Evolutionary conservation across 2,797 vertebrate genomes (phyloP).

Genomic region (Myotis findleyi): DNA sequence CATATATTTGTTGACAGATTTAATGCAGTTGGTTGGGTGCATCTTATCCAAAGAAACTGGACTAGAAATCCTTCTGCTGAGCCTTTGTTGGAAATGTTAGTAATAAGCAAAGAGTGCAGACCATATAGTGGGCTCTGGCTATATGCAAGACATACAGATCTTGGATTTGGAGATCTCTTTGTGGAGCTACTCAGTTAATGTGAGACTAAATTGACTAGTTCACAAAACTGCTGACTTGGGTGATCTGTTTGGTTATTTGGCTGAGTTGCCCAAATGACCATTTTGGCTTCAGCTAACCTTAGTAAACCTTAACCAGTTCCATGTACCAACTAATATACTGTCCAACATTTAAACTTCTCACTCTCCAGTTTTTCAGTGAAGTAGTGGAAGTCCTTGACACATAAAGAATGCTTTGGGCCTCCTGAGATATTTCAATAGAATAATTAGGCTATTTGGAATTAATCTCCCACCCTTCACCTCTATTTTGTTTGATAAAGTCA

Average conservation of each 20-base stretch:
- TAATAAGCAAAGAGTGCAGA: not conserved
- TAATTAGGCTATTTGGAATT: slow-evolving; percentile 63
- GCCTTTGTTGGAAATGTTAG: not conserved
- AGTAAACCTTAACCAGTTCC: not conserved
- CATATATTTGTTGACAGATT: not conserved
- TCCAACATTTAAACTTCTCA: not conserved
- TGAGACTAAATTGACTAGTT: not conserved
- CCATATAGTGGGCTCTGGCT: not conserved
- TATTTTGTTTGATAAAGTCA: slow-evolving; percentile 55
- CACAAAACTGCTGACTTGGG: not conserved
- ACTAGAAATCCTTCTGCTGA: not conserved
- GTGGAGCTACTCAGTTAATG: not conserved
- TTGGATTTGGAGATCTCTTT: not conserved
- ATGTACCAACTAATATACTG: not conserved
- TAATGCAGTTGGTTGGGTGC: not conserved
- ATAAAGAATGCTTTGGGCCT: not conserved
- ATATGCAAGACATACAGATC: not conserved
- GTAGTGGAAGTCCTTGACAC: not conserved
- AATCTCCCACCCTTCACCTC: not conserved
- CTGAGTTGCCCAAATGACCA: not conserved
- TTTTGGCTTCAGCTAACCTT: not conserved
- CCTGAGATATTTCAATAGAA: slow-evolving; percentile 15
- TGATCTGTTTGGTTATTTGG: not conserved
- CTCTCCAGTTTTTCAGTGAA: not conserved
- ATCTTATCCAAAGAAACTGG: not conserved